Evolutionary conservation across 2,113 vertebrate species (phyloP), one percentile per base, ranked within the genome.

Genomic region (Ophiodon elongatus): DNA sequence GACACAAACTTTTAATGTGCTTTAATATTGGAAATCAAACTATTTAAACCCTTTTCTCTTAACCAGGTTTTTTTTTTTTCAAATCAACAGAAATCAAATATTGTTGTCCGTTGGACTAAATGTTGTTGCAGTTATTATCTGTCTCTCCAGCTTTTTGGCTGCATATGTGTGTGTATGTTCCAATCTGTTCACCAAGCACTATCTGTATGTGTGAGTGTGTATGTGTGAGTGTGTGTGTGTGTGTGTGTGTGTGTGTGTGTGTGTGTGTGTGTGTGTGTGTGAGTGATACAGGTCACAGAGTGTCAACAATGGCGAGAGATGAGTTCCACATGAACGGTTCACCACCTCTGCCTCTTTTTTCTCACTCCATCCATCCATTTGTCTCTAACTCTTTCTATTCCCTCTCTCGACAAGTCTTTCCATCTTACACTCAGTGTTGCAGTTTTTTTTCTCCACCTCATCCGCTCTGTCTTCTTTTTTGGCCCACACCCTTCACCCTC

Each of bases 261-360:
- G 79, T 86, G 76, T 69, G 73, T 73, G 80, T 70, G 60, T 59
- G 60, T 62, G 62, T 74, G 37, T 54, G 77, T 72, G 75, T 68
- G 68, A 47, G 14, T 47, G 91, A 87, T 88, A 85, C 89, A 92
- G 92, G 93, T 93, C 92, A 93, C 80, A 86, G 90, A 85, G 81
- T 91, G 90, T 93, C 91, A 93, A 94, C 93, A 94, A 90, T 89
- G 89, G 87, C 85, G 76, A 83, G 79, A 88, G 92, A 93, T 93
- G 79, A 92, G 93, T 93, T 93, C 87, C 88, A 84, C 91, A 90
- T 93, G 89, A 93, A 89, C 35, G 87, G 89, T 88, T 85, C 89
- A 88, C 43, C 91, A 92, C 90, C 80, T 91, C 63, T 72, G 74
- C 79, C 66, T 67, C 69, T 67, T 60, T 69, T 74, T 72, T 85